phyloP scores from a whole-genome alignment of 2,113 vertebrate species.

The Donacobius atricapilla region DNA sequence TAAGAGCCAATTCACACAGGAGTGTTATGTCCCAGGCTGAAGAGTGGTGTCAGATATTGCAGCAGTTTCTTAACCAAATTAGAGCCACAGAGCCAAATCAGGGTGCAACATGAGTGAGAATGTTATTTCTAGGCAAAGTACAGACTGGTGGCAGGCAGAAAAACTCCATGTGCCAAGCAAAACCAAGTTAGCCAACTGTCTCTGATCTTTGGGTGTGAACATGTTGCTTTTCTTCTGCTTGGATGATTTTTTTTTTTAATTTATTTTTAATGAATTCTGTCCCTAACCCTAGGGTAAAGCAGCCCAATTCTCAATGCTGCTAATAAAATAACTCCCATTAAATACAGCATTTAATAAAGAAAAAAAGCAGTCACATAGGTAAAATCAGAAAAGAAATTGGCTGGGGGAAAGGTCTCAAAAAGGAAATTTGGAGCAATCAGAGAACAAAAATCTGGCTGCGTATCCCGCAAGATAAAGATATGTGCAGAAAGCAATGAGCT shows the following conservation, averaged over 20 bases:
- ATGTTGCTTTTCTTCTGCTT: background rate
- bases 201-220: background rate
- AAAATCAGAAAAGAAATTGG: background rate
- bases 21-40: background rate
- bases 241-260: background rate
- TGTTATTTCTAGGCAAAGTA: slow-evolving; percentile 25
- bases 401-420: background rate
- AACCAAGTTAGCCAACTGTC: slow-evolving; percentile 6
- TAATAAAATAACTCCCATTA: background rate
- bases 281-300: background rate
- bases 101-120: background rate
- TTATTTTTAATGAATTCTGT: background rate
- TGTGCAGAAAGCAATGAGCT: fast-evolving
- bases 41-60: background rate
- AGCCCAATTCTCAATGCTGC: background rate
- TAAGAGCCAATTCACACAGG: background rate
- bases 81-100: background rate
- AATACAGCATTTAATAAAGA: background rate
- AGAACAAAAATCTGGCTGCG: background rate
- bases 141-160: background rate
- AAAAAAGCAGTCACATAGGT: background rate
- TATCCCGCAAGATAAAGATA: background rate
- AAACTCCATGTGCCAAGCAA: background rate
- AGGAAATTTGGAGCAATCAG: background rate
- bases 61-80: background rate